Evolutionary conservation across 2,888 invertebrate species (phyloP), one percentile per base, ranked within the genome.

Genomic region (Tanytarsus gracilentus): DNA sequence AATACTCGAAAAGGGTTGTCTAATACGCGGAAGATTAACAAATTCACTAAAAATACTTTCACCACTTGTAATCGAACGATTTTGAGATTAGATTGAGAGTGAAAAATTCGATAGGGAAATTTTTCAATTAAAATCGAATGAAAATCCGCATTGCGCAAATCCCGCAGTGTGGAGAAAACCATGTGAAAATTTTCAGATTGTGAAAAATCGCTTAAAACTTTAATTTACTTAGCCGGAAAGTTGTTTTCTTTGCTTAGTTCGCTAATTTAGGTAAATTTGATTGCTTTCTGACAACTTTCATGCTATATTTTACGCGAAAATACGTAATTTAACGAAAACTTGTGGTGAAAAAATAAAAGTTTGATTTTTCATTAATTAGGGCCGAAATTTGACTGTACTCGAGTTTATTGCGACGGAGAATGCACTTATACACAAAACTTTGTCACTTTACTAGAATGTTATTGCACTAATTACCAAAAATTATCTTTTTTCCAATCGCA

Each of bases 91-190:
- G n/a, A n/a, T n/a, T n/a, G n/a, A n/a, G n/a, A n/a, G n/a, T 48
- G 18, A 48, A 48, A 14, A 7, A 48, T 48, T 48, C 48, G 23
- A 23, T 18, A 40, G 30, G 30, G 23, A 14, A 48, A 18, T 48
- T 48, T 48, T 21, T 48, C 21, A 23, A n/a, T n/a, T n/a, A n/a
- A n/a, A n/a, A n/a, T n/a, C n/a, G n/a, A n/a, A n/a, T 18, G 44
- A 44, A 53, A 53, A 39, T 53, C 53, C 39, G 53, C 53, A 53
- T 53, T 53, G 53, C 53, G 53, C 53, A 53, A 53, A 23, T 48
- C 5, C 18, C 23, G 36, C 27, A 36, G 23, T 4, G 21, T 33
- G 16, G 30, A 52, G 11, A 26, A 39, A 53, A 53, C 56, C 56
- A 56, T 40, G 56, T 56, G 56, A 44, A 56, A 56, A 44, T 8